phyloP scores from a whole-genome alignment of 2,797 vertebrate species.

The Thunnus albacares region DNA sequence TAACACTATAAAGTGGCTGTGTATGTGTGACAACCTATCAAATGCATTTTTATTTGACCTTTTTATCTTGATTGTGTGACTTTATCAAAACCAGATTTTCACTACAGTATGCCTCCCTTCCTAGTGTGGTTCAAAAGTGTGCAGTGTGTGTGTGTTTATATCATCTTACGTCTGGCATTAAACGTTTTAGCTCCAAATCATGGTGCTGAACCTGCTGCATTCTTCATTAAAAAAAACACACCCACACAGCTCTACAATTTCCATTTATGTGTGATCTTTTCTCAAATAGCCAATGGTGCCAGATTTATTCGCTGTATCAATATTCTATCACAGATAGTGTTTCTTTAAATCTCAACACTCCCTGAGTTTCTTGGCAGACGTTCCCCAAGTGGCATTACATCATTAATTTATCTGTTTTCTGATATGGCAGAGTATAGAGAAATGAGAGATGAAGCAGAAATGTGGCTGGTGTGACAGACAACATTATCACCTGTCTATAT shows the following conservation, averaged over 20 bases:
- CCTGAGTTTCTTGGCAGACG: not conserved
- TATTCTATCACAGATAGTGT: not conserved
- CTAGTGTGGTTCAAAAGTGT: not conserved
- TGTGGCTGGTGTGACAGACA: slow-evolving; percentile 23
- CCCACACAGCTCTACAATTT: slow-evolving; percentile 49
- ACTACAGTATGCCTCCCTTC: not conserved
- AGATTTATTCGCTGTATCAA: slow-evolving; percentile 1
- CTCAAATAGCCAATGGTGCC: slow-evolving; percentile 3
- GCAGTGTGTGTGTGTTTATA: slow-evolving; percentile 1
- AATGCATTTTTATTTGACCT: not conserved
- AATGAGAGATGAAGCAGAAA: slow-evolving; percentile 11
- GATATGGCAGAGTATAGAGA: not conserved
- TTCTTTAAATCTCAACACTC: slow-evolving; percentile 27
- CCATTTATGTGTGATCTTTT: not conserved
- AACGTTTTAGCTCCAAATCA: not conserved
- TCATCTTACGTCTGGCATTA: not conserved
- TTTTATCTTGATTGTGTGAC: not conserved
- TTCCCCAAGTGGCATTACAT: slow-evolving; percentile 18
- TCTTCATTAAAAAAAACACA: slow-evolving; percentile 16
- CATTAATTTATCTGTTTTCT: slow-evolving; percentile 15
- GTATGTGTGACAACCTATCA: not conserved
- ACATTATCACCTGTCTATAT: slow-evolving; percentile 37
- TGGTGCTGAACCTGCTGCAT: not conserved
- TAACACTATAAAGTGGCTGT: slow-evolving; percentile 7
- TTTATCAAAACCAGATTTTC: not conserved